These are phyloP conservation scores for Crotalus viridis DNA, from an alignment of 2,113 vertebrate genomes.

Conservation along the genomic window DNA sequence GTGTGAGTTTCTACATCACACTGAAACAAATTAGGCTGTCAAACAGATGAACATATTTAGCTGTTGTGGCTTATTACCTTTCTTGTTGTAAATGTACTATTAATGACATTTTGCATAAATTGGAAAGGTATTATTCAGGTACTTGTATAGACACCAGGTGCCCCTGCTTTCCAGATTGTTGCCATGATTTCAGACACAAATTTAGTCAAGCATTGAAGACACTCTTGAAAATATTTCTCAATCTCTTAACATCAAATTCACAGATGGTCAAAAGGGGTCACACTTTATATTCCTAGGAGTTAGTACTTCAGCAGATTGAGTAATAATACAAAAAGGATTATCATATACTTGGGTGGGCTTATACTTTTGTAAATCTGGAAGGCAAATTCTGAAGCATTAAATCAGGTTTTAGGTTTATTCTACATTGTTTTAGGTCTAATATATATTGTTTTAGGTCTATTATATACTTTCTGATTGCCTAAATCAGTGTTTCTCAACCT, in stretches of 20 bases:
- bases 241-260: neutral
- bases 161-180: neutral
- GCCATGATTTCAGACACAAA: conserved; percentile 6
- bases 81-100: neutral
- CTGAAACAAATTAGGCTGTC: conserved; percentile 30
- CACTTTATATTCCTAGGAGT: neutral
- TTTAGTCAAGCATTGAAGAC: neutral
- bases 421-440: neutral
- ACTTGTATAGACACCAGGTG: neutral
- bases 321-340: neutral
- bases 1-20: conserved; percentile 32
- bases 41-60: conserved; percentile 33
- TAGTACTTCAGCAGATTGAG: neutral
- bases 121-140: conserved; percentile 17
- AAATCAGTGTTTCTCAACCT: neutral
- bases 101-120: conserved; percentile 32
- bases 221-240: neutral
- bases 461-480: neutral
- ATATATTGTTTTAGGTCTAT: neutral
- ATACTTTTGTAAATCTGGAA: neutral
- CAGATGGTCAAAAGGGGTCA: neutral
- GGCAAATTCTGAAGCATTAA: neutral
- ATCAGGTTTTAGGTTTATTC: neutral
- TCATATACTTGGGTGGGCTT: neutral
- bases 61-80: conserved; percentile 31